phyloP scores from a whole-genome alignment of 2,888 invertebrate species.

The Belgica antarctica region DNA sequence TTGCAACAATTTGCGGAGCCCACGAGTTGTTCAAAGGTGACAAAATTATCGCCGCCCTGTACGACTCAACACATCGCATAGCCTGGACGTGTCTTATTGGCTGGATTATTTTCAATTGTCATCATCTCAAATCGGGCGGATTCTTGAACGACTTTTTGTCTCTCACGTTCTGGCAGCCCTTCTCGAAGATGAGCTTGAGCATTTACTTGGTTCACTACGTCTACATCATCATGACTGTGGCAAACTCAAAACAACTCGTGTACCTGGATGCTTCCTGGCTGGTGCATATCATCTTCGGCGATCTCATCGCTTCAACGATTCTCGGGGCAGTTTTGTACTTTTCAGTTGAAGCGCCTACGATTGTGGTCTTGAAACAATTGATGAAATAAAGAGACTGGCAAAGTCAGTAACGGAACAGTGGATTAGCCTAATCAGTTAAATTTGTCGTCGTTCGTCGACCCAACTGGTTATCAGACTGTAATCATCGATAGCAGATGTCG shows the following conservation, averaged over 20 bases:
- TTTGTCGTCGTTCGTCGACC: no score
- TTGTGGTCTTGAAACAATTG: not conserved
- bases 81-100: not conserved
- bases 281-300: not conserved
- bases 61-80: not conserved
- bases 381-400: not conserved
- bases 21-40: not conserved
- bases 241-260: not conserved
- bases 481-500: constrained; percentile 33
- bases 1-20: not conserved
- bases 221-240: not conserved
- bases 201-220: not conserved
- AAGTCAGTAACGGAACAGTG: no score
- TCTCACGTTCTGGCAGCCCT: constrained; percentile 5
- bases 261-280: not conserved
- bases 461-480: no score
- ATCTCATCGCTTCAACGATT: not conserved
- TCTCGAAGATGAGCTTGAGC: not conserved
- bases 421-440: no score
- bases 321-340: not conserved
- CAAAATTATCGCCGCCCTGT: not conserved
- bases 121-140: not conserved
- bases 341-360: not conserved
- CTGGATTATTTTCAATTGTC: constrained; percentile 22
- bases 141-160: constrained; percentile 14